These are phyloP conservation scores for Notodonta dromedarius DNA, from an alignment of 2,888 invertebrate genomes.

Conservation along the genomic window DNA sequence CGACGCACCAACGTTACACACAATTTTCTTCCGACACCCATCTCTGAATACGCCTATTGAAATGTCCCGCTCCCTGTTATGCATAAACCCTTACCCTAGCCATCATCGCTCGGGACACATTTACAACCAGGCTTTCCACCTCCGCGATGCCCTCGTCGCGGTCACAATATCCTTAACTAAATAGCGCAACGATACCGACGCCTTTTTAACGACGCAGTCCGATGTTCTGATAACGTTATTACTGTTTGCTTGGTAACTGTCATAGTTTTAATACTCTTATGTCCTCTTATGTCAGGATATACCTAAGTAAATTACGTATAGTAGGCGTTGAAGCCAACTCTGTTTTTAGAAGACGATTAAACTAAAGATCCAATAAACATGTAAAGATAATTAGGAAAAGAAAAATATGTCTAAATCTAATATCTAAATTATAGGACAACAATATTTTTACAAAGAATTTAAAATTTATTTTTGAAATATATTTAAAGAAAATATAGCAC, in stretches of 20 bases:
- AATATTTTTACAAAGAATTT: no score
- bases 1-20: no score
- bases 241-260: constrained; percentile 38
- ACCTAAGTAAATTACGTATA: background rate
- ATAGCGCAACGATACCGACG: constrained; percentile 63
- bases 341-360: no score
- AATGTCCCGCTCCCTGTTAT: constrained; percentile 26
- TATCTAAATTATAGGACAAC: no score
- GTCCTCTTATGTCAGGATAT: background rate
- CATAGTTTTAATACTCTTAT: constrained; percentile 30
- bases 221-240: constrained; percentile 51
- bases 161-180: constrained; percentile 77
- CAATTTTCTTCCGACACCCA: no score
- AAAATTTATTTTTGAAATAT: no score
- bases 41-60: no score
- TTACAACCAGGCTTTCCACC: constrained; percentile 64
- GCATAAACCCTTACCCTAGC: constrained; percentile 25
- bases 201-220: constrained; percentile 70
- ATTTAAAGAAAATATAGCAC: no score
- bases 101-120: constrained; percentile 52
- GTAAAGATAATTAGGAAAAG: no score
- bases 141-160: constrained; percentile 63
- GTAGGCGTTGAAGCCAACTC: background rate
- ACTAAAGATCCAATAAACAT: no score
- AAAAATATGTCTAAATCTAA: no score